Base-by-base conservation (phyloP, 2,888 invertebrate species). In the Buathra laborator region DNA sequence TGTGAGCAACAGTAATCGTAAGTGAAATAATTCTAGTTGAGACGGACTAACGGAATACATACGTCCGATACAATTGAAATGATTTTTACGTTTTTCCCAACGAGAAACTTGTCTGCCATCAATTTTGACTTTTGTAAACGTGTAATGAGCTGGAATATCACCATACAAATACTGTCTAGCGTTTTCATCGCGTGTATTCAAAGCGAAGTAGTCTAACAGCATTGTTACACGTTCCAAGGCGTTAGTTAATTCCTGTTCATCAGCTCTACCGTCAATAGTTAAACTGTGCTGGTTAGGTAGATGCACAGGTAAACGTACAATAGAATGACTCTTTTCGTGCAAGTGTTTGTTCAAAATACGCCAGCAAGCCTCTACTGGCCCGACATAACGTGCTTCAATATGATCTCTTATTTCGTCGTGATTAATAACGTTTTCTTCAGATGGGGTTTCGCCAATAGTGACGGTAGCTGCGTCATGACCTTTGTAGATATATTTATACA, bases 81-180 rank as follows among this genome's bases (percentile, higher is more conserved):
- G 43, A 14, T 16, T 43, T 70, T 83, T 76, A 66, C 72, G 78
- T 62, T 83, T 78, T 75, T 66, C 46, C 83, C 83, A 83, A 53
- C 46, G 48, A n/a, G 83, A 79, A 43, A 62, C 12, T 37, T 51
- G 71, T 0, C 51, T 51, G n/a, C 67, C 76, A 48, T 53, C 24
- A 12, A 46, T 14, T 46, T 46, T 46, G 64, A 53, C n/a, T 64
- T 77, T 83, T 72, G 79, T 56, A 14, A 72, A 83, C 7, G 71
- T 68, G 59, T 83, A 72, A 59, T 70, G 43, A n/a, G 64, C 48
- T 46, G 81, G 74, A 37, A 81, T 81, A 74, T 81, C 74, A 32
- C 62, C 32, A 51, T 81, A 81, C 14, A 66, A 37, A 19, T 62
- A 81, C 37, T 53, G 24, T 53, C 29, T 66, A 16, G 81, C 74